These are phyloP conservation scores for Tetramorium simillimum DNA, from an alignment of 1,140 invertebrate species.

Conservation along the genomic window DNA sequence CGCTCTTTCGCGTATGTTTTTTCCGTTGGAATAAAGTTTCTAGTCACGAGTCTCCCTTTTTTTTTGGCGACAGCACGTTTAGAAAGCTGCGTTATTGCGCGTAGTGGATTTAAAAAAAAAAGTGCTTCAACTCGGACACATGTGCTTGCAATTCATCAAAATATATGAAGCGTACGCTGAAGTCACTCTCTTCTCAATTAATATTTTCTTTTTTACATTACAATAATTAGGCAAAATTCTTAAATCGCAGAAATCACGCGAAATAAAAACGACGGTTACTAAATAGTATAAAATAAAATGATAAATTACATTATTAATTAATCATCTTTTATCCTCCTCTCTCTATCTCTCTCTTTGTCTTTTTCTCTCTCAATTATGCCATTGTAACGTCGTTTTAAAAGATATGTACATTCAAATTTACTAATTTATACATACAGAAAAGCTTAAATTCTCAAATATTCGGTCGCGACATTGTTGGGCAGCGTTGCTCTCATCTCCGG, in stretches of 20 bases:
- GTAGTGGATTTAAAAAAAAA: conserved; percentile 27
- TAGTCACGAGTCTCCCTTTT: conserved; percentile 26
- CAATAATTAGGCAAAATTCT: conserved; percentile 4
- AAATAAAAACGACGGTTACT: neutral
- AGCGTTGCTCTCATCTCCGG: neutral
- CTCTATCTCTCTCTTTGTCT: neutral
- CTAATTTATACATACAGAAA: neutral
- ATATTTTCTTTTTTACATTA: neutral
- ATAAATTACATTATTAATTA: neutral
- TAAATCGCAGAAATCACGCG: neutral
- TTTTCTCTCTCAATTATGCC: neutral
- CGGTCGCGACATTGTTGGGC: neutral
- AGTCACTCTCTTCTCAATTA: neutral
- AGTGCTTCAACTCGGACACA: neutral
- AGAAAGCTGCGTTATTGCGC: conserved; percentile 35
- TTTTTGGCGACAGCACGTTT: conserved; percentile 40
- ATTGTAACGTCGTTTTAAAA: neutral
- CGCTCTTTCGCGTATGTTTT: neutral
- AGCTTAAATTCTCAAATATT: neutral
- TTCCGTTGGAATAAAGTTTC: conserved; percentile 25
- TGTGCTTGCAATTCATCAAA: conserved; percentile 24
- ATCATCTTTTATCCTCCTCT: neutral
- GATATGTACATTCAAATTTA: neutral
- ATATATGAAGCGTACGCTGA: neutral
- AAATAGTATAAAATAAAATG: too few relatives aligned